Conservation (phyloP, 2,888 invertebrate genomes). For the Acrocyrtus sp. region DNA sequence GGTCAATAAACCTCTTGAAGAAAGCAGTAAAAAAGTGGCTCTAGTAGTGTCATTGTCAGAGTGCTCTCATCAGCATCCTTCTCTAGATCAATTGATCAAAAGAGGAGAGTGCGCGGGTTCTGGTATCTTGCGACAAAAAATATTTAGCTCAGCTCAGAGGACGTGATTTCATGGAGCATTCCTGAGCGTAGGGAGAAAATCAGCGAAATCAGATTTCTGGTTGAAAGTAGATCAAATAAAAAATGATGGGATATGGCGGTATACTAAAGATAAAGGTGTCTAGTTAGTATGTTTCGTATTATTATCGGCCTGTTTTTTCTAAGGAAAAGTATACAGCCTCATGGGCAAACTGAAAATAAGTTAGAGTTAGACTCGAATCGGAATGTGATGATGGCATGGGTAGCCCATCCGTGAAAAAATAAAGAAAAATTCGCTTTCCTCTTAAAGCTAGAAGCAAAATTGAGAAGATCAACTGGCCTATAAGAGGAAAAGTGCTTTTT, state of each 20-base stretch:
- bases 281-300: too few species aligned
- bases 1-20: conserved; percentile 40
- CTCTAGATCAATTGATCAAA: background rate
- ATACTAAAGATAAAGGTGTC: too few species aligned
- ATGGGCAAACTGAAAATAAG: too few species aligned
- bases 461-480: background rate
- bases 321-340: too few species aligned
- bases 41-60: background rate
- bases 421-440: background rate
- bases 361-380: too few species aligned
- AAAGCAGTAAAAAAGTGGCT: background rate
- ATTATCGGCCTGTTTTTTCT: too few species aligned
- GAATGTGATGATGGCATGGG: background rate
- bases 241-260: background rate
- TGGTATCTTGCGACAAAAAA: background rate
- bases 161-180: background rate
- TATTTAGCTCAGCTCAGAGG: background rate
- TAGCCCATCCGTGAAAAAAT: background rate
- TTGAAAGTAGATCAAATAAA: background rate
- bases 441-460: background rate
- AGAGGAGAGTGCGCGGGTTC: too few species aligned
- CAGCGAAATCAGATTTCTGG: background rate
- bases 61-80: background rate
- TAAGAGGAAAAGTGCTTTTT: background rate
- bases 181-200: background rate